phyloP scores from a whole-genome alignment of 2,797 vertebrate species.

The Cryptoblepharus egeriae region DNA sequence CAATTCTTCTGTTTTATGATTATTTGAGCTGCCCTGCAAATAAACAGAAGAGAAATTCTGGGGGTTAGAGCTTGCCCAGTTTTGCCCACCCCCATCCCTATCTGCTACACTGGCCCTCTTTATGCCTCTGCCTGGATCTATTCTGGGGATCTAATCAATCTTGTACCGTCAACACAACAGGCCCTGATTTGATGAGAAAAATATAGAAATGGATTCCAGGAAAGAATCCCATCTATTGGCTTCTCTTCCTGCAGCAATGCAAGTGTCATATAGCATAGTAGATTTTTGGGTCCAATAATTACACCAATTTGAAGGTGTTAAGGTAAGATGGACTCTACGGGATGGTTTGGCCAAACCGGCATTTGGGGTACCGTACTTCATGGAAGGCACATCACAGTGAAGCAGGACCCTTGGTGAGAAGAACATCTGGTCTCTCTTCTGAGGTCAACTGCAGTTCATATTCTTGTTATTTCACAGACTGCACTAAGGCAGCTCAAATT shows the following conservation, averaged over 20 bases:
- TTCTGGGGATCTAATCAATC: background rate
- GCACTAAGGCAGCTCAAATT: conserved; percentile 20
- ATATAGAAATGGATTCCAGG: background rate
- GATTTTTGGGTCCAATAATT: background rate
- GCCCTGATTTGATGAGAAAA: background rate
- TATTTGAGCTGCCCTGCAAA: conserved; percentile 83
- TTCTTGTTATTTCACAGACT: background rate
- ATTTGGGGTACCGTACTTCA: background rate
- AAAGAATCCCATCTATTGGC: conserved; percentile 22
- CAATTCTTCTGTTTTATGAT: conserved; percentile 89
- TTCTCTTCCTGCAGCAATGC: background rate
- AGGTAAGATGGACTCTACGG: background rate
- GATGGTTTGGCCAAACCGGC: no score
- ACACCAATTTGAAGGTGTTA: background rate
- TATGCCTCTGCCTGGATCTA: background rate
- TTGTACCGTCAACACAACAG: background rate
- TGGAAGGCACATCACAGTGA: background rate
- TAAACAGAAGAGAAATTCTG: background rate
- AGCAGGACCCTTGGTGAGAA: background rate
- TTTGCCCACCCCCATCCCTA: background rate
- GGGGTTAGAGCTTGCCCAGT: background rate
- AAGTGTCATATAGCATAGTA: background rate
- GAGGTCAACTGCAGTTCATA: background rate
- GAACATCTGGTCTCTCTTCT: background rate
- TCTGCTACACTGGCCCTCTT: background rate